Base-by-base conservation (phyloP, 2,888 invertebrate genomes). In the Stomorhina lunata region DNA sequence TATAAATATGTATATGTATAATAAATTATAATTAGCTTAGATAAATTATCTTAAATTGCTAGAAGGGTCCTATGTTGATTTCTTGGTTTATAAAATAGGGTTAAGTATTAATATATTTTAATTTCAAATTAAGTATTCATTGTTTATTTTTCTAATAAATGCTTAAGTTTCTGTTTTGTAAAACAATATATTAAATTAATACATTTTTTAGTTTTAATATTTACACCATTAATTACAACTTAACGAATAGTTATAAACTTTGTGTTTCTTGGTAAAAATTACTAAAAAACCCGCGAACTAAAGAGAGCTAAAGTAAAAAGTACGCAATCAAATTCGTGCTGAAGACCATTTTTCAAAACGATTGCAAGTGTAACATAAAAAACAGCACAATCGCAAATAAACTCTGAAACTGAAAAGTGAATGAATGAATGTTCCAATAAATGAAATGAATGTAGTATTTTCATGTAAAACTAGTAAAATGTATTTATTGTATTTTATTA, bases 311-410 rank as follows among this genome's bases (percentile, higher is more conserved):
- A 17, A 53, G 20, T 15, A 45, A 48, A n/a, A 12, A 17, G 55
- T 75, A 29, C 45, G 57, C 53, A 75, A 79, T 45, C 53, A 61
- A 82, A 79, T 79, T 82, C 82, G 82, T 82, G 82, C 75, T 34
- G 9, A 61, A 76, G 75, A 82, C 75, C 69, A 82, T 82, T 82
- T 82, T 82, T 82, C 79, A 82, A 75, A 69, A 61, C 57, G 29
- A 59, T 65, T 69, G 50, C 50, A 29, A 78, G 57, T 65, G 48
- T 55, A 63, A 43, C 15, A n/a, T n/a, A n/a, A n/a, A n/a, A n/a
- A n/a, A n/a, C n/a, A n/a, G 22, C 15, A 65, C 34, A 29, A 63
- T 69, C 9, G 32, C 29, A 55, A 57, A 25, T 20, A 55, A 27
- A 55, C 25, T n/a, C 55, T 55, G 9, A 43, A 66, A n/a, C n/a